These are phyloP conservation scores for Nylanderia fulva DNA, from an alignment of 1,140 invertebrate genomes.

Conservation along the genomic window DNA sequence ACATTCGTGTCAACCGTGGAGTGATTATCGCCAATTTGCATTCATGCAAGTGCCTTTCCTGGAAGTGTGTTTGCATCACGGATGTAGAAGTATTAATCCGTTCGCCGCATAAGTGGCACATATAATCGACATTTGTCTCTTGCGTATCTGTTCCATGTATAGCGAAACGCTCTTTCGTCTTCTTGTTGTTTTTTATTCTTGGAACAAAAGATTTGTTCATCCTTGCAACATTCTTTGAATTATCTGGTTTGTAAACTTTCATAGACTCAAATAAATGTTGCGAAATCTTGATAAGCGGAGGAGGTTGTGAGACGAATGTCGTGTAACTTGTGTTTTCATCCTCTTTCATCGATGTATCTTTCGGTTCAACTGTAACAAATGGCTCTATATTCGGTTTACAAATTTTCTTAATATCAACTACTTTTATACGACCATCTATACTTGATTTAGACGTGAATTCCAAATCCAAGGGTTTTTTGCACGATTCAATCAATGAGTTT, in stretches of 20 bases:
- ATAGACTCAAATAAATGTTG: slow-evolving; percentile 23
- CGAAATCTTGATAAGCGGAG: slow-evolving; percentile 64
- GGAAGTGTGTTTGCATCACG: slow-evolving; percentile 76
- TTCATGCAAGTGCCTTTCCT: slow-evolving; percentile 74
- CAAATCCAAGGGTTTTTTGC: not conserved
- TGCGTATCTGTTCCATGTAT: slow-evolving; percentile 70
- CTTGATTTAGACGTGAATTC: not conserved
- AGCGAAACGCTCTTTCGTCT: slow-evolving; percentile 74
- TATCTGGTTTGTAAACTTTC: not conserved
- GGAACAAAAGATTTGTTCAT: not conserved
- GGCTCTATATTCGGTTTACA: slow-evolving; percentile 6
- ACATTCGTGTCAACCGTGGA: slow-evolving; percentile 68
- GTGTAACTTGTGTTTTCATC: not conserved
- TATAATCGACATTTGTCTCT: slow-evolving; percentile 69
- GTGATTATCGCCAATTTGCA: slow-evolving; percentile 74
- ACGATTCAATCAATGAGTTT: not conserved
- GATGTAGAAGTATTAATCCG: slow-evolving; percentile 79
- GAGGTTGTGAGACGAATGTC: slow-evolving; percentile 11
- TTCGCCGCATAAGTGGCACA: slow-evolving; percentile 82
- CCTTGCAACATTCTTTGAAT: not conserved
- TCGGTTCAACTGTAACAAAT: not conserved
- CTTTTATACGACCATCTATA: slow-evolving; percentile 13
- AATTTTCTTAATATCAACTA: slow-evolving; percentile 44
- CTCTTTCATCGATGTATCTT: no score
- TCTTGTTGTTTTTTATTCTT: slow-evolving; percentile 10